Conservation (phyloP, 2,113 vertebrate genomes). For the Ia io region DNA sequence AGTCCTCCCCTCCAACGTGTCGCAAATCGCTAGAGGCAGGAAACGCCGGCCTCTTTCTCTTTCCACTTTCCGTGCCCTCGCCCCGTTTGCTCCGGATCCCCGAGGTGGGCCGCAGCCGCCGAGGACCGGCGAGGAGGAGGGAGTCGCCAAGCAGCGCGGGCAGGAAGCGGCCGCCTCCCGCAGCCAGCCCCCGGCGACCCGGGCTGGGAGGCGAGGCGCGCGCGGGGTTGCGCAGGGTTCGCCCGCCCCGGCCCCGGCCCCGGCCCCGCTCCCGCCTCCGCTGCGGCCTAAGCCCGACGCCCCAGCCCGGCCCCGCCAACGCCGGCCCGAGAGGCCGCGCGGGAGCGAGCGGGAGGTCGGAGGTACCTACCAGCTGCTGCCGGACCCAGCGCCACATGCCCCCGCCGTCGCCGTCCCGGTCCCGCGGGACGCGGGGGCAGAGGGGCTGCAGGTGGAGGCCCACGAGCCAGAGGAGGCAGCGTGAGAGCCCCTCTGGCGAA, state of each 20-base stretch:
- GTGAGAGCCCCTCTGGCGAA: constrained; percentile 23
- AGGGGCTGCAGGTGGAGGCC: constrained; percentile 49
- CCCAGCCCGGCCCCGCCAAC: neutral
- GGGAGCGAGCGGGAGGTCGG: neutral
- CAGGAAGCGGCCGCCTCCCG: neutral
- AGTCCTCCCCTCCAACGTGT: neutral
- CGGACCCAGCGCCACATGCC: constrained; percentile 96
- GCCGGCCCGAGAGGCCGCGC: neutral
- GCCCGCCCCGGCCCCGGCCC: too few relatives aligned
- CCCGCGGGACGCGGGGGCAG: constrained; percentile 46
- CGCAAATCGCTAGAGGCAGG: neutral
- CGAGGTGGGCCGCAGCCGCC: neutral
- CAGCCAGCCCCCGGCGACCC: neutral
- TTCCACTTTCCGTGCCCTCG: neutral
- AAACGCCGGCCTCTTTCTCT: neutral
- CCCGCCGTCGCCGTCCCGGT: constrained; percentile 41
- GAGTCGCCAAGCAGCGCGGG: neutral
- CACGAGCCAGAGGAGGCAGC: neutral
- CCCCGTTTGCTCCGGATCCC: neutral
- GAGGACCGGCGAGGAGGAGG: neutral
- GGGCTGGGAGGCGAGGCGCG: neutral
- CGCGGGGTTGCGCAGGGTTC: neutral
- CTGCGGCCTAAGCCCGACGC: neutral
- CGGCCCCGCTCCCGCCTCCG: neutral
- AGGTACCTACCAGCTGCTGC: constrained; percentile 94